Evolutionary conservation across 2,797 vertebrate genomes (phyloP), one percentile per base, ranked within the genome.

Genomic region (Darevskia mixta): DNA sequence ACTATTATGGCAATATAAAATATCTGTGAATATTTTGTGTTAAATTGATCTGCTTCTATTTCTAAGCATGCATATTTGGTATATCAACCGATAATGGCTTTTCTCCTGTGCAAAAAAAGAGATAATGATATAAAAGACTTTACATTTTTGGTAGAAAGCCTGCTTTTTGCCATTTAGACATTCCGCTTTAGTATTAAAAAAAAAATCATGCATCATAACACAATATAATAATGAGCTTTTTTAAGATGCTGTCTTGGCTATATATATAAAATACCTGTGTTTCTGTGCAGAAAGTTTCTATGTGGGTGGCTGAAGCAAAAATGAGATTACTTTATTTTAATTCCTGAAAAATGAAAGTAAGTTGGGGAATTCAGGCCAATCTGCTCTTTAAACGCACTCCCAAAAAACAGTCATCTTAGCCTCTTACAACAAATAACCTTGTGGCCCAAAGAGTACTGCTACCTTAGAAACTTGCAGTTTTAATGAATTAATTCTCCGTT

Each of bases 91-190:
- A 82, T 91, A 94, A 95, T 93, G 67, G 3, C 29, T 88, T 86
- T 92, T 79, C 93, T 91, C 66, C 75, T 41, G 3, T 83, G 84
- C 29, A 78, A 49, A 64, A 45, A 45, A 55, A 5, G 89, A 90
- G 89, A 49, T 90, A 92, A 92, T 43, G 41, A 87, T 66, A 45
- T 80, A 71, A 79, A 94, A 61, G 69, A 6, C 87, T 95, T 95
- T 95, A 88, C 64, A 61, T 92, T 96, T 96, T 96, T 95, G 94
- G 92, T 93, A 93, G 87, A 77, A 90, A 96, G 91, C 93, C 95
- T 96, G 86, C 5, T 55, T 96, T 96, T 95, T 94, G 93, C 93
- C 93, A 92, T 95, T 95, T 95, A 94, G 88, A 88, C 83, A 82
- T 94, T 91, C 92, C 93, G 90, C 72, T 67, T 95, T 85, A 0